Conservation (phyloP, 2,797 vertebrate species). For the Mionectes olivaceus region DNA sequence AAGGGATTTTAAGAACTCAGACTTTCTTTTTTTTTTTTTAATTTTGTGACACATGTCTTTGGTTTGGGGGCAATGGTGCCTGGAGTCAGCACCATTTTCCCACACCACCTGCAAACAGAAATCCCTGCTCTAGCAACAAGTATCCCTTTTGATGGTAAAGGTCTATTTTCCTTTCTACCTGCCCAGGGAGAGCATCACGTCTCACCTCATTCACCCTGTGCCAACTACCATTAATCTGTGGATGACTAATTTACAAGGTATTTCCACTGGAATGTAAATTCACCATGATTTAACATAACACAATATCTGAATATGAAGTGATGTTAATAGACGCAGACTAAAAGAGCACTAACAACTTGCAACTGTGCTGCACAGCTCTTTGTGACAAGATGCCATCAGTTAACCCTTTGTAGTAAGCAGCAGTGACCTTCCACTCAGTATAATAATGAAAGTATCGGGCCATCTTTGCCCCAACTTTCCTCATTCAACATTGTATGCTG, state of each 20-base stretch:
- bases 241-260: background rate
- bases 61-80: background rate
- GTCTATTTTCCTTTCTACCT: background rate
- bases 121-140: background rate
- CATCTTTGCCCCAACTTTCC: background rate
- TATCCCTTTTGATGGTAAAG: background rate
- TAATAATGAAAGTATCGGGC: background rate
- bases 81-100: background rate
- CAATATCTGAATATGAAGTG: background rate
- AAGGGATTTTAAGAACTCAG: background rate
- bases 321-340: constrained; percentile 9
- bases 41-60: background rate
- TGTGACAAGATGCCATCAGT: background rate
- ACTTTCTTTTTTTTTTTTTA: background rate
- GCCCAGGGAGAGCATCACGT: background rate
- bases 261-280: constrained; percentile 17
- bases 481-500: background rate
- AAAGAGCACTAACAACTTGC: background rate
- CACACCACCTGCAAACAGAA: background rate
- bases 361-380: background rate
- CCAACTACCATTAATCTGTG: background rate
- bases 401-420: constrained; percentile 15
- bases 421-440: background rate
- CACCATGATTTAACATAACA: background rate
- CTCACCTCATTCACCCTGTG: background rate